Percentiles rank a stretch among this genome's conserved stretches.
Evolutionary conservation across 23 tunicate genomes (phyloP).

Genomic region (Styela clava): DNA sequence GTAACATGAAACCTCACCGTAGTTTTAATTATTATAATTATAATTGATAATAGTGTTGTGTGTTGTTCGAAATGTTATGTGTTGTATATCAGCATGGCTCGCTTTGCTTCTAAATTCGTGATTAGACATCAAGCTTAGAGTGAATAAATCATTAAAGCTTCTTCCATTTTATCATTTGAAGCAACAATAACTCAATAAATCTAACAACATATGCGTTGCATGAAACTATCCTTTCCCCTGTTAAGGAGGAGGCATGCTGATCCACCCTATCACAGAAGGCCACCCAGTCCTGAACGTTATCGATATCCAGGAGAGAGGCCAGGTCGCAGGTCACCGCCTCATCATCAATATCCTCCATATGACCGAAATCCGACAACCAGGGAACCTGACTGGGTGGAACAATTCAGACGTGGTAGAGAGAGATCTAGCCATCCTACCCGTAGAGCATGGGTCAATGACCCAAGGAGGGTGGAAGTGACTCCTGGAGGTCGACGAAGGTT

Average conservation of each 20-base stretch:
- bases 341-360: slow-evolving; percentile 23
- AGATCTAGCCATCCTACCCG: slow-evolving; percentile 26
- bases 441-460: slow-evolving; percentile 71
- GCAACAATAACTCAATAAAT: too few species aligned
- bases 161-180: too few species aligned
- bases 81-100: too few species aligned
- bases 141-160: too few species aligned
- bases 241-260: slow-evolving; percentile 11
- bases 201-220: too few species aligned
- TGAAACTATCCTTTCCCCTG: not conserved
- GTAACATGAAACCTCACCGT: too few species aligned
- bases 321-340: not conserved
- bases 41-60: too few species aligned
- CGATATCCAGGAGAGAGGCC: not conserved
- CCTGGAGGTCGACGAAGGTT: slow-evolving; percentile 18
- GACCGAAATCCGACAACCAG: slow-evolving; percentile 15
- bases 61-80: too few species aligned
- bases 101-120: too few species aligned
- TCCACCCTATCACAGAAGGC: slow-evolving; percentile 15
- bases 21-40: too few species aligned
- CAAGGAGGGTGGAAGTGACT: slow-evolving; percentile 43
- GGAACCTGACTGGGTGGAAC: slow-evolving; percentile 92
- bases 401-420: slow-evolving; percentile 58
- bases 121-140: too few species aligned
- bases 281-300: slow-evolving; percentile 12